A percentile compares a stretch with the other conserved stretches of the same genome.
Evolutionary conservation across 92 coral and sea anemone genomes (phyloP).

Genomic region (Virgularia gustaviana): DNA sequence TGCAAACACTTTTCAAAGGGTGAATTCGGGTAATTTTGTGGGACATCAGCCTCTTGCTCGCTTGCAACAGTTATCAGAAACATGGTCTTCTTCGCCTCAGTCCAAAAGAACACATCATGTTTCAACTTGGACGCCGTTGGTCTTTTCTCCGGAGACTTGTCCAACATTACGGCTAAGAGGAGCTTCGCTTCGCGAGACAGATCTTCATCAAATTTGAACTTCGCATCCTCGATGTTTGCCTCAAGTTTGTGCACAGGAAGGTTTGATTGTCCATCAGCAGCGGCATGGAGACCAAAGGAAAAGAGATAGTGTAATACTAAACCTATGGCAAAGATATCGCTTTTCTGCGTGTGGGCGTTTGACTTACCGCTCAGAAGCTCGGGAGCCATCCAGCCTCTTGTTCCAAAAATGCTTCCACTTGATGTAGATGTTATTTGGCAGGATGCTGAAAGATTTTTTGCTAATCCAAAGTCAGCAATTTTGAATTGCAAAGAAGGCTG

Average conservation of each 20-base stretch:
- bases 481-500: no score
- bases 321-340: conserved; percentile 54
- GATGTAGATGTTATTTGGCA: conserved; percentile 22
- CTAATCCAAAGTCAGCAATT: no score
- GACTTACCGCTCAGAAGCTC: conserved; percentile 40
- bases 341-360: conserved; percentile 6
- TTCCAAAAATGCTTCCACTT: conserved; percentile 39
- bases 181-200: conserved; percentile 23
- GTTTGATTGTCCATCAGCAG: neutral
- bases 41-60: conserved; percentile 31
- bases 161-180: conserved; percentile 20
- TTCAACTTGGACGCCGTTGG: conserved; percentile 3
- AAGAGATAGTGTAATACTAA: conserved; percentile 48
- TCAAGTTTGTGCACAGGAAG: conserved; percentile 46
- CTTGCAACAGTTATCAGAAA: conserved; percentile 48
- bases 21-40: no score
- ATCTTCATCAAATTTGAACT: neutral
- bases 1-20: no score
- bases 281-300: conserved; percentile 38
- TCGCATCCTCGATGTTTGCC: conserved; percentile 5
- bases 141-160: neutral
- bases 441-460: conserved; percentile 20
- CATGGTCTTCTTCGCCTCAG: conserved; percentile 38
- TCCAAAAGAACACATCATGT: conserved; percentile 48
- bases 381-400: conserved; percentile 67